A percentile compares a stretch with the other conserved stretches of the same genome.
These are phyloP conservation scores for Trichogramma pretiosum DNA, from an alignment of 1,140 invertebrate genomes.

Conservation along the genomic window DNA sequence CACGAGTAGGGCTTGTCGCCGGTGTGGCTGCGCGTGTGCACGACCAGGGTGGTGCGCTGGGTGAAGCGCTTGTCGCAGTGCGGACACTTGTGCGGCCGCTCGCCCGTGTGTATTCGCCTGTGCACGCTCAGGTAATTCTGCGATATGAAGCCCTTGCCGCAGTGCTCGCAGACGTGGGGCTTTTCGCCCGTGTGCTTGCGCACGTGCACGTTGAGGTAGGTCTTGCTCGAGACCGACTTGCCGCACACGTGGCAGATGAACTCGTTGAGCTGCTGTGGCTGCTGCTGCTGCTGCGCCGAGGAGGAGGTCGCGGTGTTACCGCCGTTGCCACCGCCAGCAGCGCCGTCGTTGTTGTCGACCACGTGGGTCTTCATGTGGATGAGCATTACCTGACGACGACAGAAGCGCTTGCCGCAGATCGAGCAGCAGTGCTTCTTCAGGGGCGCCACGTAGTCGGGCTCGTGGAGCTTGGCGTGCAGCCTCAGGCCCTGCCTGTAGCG, in stretches of 20 bases:
- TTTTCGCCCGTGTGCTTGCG: conserved; percentile 60
- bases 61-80: conserved; percentile 68
- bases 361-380: conserved; percentile 42
- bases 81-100: conserved; percentile 55
- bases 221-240: conserved; percentile 58
- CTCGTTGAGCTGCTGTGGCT: conserved; percentile 33
- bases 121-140: conserved; percentile 66
- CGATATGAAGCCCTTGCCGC: conserved; percentile 62
- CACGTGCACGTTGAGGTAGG: conserved; percentile 75
- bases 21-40: conserved; percentile 49
- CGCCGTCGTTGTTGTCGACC: no score
- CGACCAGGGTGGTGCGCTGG: conserved; percentile 51
- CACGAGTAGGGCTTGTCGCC: conserved; percentile 56
- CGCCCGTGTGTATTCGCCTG: conserved; percentile 60
- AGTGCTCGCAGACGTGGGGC: conserved; percentile 45
- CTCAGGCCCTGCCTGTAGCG: conserved; percentile 44
- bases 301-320: no score
- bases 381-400: conserved; percentile 40
- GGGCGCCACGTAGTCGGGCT: conserved; percentile 42
- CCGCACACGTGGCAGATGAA: conserved; percentile 67
- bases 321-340: no score
- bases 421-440: conserved; percentile 43
- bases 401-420: conserved; percentile 43
- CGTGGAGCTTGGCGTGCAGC: conserved; percentile 47
- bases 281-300: no score